phyloP scores from a whole-genome alignment of 1,140 invertebrate genomes.

The Heliconius hermathena region DNA sequence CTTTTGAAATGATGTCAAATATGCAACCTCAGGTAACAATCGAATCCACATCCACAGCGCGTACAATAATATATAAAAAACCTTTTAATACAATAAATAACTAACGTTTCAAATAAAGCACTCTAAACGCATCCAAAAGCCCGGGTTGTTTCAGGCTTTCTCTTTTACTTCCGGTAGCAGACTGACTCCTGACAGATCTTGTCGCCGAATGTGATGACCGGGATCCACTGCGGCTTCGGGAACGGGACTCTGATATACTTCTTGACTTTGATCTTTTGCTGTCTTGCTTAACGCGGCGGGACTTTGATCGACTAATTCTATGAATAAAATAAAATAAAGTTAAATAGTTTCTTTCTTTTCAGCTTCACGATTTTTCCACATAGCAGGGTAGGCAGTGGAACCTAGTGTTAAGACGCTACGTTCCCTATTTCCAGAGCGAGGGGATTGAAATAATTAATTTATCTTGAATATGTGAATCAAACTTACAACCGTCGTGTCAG shows the following conservation, averaged over 20 bases:
- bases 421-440: no score
- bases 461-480: no score
- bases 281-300: conserved; percentile 42
- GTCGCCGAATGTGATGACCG: conserved; percentile 21
- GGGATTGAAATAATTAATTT: no score
- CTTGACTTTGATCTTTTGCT: conserved; percentile 43
- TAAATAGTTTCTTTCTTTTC: no score
- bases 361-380: no score
- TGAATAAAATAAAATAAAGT: conserved; percentile 6
- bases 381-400: no score
- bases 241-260: conserved; percentile 41
- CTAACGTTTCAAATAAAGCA: conserved; percentile 65
- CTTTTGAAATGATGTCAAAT: no score
- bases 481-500: no score
- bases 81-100: not conserved
- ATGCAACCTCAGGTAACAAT: no score
- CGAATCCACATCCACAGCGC: no score
- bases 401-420: no score
- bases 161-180: conserved; percentile 38
- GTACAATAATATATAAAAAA: no score
- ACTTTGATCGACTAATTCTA: conserved; percentile 53
- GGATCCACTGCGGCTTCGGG: conserved; percentile 39
- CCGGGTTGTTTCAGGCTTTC: conserved; percentile 52
- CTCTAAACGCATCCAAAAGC: conserved; percentile 64
- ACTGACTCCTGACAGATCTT: conserved; percentile 14